Base-by-base conservation (phyloP, 30 jellyfish, hydroid and myxozoan genomes). In the Turritopsis rubra region DNA sequence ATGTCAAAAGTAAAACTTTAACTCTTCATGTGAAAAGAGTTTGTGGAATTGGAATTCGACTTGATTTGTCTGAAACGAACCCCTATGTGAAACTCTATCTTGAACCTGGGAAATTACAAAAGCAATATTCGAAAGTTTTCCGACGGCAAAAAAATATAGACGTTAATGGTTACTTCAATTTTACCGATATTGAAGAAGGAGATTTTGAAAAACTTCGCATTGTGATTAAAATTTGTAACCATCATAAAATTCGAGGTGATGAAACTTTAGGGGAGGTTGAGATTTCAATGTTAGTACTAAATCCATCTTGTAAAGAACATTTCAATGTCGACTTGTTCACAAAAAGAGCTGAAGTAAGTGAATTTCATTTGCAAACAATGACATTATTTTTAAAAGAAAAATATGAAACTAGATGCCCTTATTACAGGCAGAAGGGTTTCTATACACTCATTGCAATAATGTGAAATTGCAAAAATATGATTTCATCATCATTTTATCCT, bases 211-310 rank as follows among this genome's bases (percentile, higher is more conserved):
- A 81, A 28, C 66, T 88, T 81, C 94, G 96, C 21, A 53, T 93
- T 65, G 88, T 82, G 54, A 52, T 93, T 54, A 93, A 88, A 53
- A 96, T 89, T 0, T 93, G 83, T 71, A 93, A 86, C 83, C 70
- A 92, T 65, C 90, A 81, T 23, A 75, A 85, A 29, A 52, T 93
- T 21, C 81, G 90, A 21, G 86, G 54, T 65, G 80, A 86, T 75
- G 96, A 89, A 9, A 60, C 82, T 29, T 88, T 93, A 26, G 99
- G 99, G 7, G 99, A 88, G 71, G 80, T 94, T 20, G 97, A 93
- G 18, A 70, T 93, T 23, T 84, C 96, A 0, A 53, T 93, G 54
- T 70, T 90, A 3, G 75, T 97, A 16, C 29, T 93, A 28, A 81
- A 82, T 27, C 54, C 52, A 17, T 54, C 60, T 24, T 84, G 54